Conservation (phyloP, 2,888 invertebrate genomes). For the Epirrita christyi region DNA sequence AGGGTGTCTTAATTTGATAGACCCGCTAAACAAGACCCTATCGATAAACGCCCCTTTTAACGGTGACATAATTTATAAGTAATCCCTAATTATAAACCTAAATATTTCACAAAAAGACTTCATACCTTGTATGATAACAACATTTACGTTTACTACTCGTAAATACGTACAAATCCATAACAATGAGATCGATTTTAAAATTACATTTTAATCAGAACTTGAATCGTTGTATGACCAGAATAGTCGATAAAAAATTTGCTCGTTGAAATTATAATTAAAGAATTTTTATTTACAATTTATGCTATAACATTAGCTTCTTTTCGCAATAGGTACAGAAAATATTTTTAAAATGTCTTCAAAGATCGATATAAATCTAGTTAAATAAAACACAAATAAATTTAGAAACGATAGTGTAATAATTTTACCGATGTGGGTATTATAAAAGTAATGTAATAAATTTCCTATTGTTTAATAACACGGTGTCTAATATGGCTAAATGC, state of each 20-base stretch:
- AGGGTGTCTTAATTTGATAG: neutral
- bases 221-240: conserved; percentile 69
- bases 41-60: neutral
- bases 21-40: neutral
- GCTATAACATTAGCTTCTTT: conserved; percentile 18
- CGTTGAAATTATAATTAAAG: conserved; percentile 24
- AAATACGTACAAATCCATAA: conserved; percentile 73
- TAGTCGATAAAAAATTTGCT: conserved; percentile 26
- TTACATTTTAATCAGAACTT: conserved; percentile 66
- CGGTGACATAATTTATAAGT: conserved; percentile 38
- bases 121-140: conserved; percentile 85
- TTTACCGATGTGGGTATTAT: conserved; percentile 8
- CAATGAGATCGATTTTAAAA: conserved; percentile 82
- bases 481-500: conserved; percentile 57
- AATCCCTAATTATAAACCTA: conserved; percentile 36
- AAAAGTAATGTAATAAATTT: conserved; percentile 12
- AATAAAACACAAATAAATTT: conserved; percentile 10
- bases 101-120: conserved; percentile 65
- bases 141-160: conserved; percentile 69
- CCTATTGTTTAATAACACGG: conserved; percentile 47
- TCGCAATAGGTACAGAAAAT: conserved; percentile 18
- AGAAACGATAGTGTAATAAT: conserved; percentile 4
- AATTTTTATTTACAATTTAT: conserved; percentile 23
- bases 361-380: conserved; percentile 8
- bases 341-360: conserved; percentile 15